A percentile compares a stretch with the other conserved stretches of the same genome.
These are phyloP conservation scores for Drosophila lacicola DNA, from an alignment of 2,888 invertebrate species.

Conservation along the genomic window DNA sequence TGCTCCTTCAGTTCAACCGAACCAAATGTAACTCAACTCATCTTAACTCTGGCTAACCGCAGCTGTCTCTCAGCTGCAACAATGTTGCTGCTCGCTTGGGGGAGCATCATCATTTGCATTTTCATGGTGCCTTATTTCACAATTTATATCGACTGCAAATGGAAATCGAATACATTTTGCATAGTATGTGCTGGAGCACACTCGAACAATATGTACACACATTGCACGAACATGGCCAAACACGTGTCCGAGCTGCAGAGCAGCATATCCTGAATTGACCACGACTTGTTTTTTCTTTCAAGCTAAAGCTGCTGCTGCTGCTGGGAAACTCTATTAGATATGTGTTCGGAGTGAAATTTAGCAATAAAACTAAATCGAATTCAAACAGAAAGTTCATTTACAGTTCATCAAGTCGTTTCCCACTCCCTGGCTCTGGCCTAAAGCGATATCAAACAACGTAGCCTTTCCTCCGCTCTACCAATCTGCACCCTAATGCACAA, in stretches of 20 bases:
- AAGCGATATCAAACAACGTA: slow-evolving; percentile 43
- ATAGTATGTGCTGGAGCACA: slow-evolving; percentile 13
- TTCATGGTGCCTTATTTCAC: slow-evolving; percentile 46
- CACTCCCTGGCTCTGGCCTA: slow-evolving; percentile 3
- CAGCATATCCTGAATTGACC: slow-evolving; percentile 3
- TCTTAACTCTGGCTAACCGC: slow-evolving; percentile 35
- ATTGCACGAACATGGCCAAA: slow-evolving; percentile 44
- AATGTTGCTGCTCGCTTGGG: slow-evolving; percentile 14
- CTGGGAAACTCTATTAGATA: slow-evolving; percentile 40
- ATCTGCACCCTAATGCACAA: slow-evolving; percentile 9
- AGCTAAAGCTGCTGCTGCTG: neutral
- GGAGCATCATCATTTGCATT: slow-evolving; percentile 40
- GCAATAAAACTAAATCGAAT: slow-evolving; percentile 79
- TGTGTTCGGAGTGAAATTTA: slow-evolving; percentile 39
- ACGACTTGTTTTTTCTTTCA: slow-evolving; percentile 10
- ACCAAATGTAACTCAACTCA: slow-evolving; percentile 15
- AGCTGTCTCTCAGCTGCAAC: slow-evolving; percentile 21
- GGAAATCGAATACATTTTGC: slow-evolving; percentile 50
- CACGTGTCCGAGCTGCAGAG: slow-evolving; percentile 37
- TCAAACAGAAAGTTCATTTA: slow-evolving; percentile 78
- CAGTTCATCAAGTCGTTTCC: slow-evolving; percentile 74
- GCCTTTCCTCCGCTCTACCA: neutral
- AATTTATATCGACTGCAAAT: slow-evolving; percentile 46
- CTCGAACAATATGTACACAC: slow-evolving; percentile 5
- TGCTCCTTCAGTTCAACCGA: slow-evolving; percentile 11